Conservation (phyloP, 2,113 vertebrate species). For the Otocyon megalotis region DNA sequence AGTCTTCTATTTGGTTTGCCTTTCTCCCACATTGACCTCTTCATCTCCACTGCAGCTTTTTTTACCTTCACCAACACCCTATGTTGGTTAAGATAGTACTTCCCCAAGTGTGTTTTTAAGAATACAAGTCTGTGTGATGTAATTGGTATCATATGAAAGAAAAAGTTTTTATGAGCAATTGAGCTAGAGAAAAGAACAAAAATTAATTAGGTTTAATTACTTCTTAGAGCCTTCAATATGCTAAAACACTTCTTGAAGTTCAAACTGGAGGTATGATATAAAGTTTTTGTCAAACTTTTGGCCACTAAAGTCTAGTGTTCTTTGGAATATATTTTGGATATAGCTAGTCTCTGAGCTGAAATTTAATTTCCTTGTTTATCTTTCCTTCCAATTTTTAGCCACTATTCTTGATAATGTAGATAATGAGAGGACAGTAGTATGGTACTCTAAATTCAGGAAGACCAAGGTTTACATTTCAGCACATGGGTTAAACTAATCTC, state of each 20-base stretch:
- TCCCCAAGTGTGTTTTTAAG: background rate
- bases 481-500: background rate
- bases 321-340: background rate
- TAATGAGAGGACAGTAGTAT: background rate
- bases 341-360: background rate
- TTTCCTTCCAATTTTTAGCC: background rate
- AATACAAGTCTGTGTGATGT: background rate
- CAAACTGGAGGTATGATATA: background rate
- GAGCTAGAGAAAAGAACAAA: background rate
- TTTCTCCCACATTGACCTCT: background rate
- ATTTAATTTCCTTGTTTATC: background rate
- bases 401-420: background rate
- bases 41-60: background rate
- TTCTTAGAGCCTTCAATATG: background rate
- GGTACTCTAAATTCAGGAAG: background rate
- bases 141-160: background rate
- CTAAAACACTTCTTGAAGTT: slow-evolving; percentile 3
- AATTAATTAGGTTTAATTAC: background rate
- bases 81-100: background rate
- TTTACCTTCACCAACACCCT: background rate
- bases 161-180: background rate
- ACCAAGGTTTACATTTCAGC: background rate
- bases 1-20: background rate
- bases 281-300: background rate
- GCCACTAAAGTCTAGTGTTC: background rate